phyloP scores from a whole-genome alignment of 2,888 invertebrate genomes.

The Platycheirus rosarum region DNA sequence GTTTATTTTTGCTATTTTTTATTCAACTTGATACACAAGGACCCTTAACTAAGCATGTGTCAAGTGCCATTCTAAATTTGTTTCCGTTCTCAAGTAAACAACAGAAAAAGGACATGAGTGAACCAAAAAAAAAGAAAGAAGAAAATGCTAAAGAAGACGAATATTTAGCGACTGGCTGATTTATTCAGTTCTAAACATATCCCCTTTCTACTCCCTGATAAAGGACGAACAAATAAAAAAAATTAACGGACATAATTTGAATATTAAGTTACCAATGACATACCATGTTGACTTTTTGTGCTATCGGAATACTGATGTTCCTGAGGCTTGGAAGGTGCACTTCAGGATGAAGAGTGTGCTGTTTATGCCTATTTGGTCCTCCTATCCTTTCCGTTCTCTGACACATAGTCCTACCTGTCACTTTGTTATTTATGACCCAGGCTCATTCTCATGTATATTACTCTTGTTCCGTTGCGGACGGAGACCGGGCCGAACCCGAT shows the following conservation, averaged over 20 bases:
- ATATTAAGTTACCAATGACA: slow-evolving; percentile 74
- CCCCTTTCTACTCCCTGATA: slow-evolving; percentile 37
- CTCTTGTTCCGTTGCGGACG: slow-evolving; percentile 45
- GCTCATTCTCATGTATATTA: slow-evolving; percentile 73
- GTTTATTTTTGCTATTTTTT: slow-evolving; percentile 24
- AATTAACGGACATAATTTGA: slow-evolving; percentile 72
- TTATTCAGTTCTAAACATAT: slow-evolving; percentile 69
- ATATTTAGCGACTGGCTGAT: slow-evolving; percentile 65
- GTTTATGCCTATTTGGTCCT: slow-evolving; percentile 9
- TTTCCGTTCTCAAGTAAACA: slow-evolving; percentile 60
- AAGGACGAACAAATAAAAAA: slow-evolving; percentile 41
- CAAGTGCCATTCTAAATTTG: slow-evolving; percentile 72
- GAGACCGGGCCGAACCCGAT: background rate
- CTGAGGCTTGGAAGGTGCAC: slow-evolving; percentile 36
- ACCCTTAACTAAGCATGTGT: slow-evolving; percentile 65
- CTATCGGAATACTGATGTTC: slow-evolving; percentile 69
- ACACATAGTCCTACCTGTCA: slow-evolving; percentile 73
- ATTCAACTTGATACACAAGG: slow-evolving; percentile 37
- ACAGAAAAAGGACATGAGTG: no score
- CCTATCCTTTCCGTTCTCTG: slow-evolving; percentile 27
- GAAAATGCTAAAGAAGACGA: slow-evolving; percentile 19
- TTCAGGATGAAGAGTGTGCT: slow-evolving; percentile 47
- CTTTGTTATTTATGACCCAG: slow-evolving; percentile 74
- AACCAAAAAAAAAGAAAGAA: slow-evolving; percentile 49
- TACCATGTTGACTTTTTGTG: slow-evolving; percentile 72